Percentiles rank a stretch among this genome's conserved stretches.
phyloP scores from a whole-genome alignment of 2,797 vertebrate genomes.

The Pseudochaenichthys georgianus region DNA sequence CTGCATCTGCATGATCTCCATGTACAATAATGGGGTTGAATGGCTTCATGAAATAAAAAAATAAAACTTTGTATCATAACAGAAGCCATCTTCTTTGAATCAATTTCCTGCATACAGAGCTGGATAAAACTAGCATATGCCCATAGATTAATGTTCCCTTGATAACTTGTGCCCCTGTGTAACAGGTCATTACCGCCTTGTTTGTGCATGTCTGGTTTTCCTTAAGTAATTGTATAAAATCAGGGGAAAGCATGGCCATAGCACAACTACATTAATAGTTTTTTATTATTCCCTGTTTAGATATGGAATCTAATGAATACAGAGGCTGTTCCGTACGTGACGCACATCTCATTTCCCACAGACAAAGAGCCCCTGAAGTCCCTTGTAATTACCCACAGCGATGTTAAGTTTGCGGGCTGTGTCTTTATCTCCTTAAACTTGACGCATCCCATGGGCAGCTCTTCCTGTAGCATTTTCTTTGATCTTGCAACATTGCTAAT shows the following conservation, averaged over 20 bases:
- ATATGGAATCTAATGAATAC: constrained; percentile 46
- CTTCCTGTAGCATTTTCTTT: constrained; percentile 51
- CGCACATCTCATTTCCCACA: constrained; percentile 58
- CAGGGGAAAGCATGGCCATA: constrained; percentile 30
- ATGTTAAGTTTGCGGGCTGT: constrained; percentile 51
- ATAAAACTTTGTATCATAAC: constrained; percentile 58
- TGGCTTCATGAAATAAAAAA: constrained; percentile 49
- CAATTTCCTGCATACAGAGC: constrained; percentile 56
- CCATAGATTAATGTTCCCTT: constrained; percentile 31
- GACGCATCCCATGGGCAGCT: constrained; percentile 56
- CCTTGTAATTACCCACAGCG: constrained; percentile 66
- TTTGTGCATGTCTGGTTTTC: constrained; percentile 63
- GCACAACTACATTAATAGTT: constrained; percentile 30
- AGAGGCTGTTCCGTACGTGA: constrained; percentile 35
- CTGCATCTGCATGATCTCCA: constrained; percentile 17
- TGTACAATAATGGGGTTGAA: constrained; percentile 46
- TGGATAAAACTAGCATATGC: constrained; percentile 45
- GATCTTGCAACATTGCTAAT: constrained; percentile 58
- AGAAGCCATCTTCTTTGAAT: constrained; percentile 58
- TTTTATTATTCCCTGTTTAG: constrained; percentile 52
- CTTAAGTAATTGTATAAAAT: constrained; percentile 61
- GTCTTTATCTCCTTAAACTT: constrained; percentile 62
- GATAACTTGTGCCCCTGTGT: constrained; percentile 46
- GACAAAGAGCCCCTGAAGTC: constrained; percentile 66
- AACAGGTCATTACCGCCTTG: constrained; percentile 66